These are phyloP conservation scores for Apantesis nais DNA, from an alignment of 2,888 invertebrate species.

Conservation along the genomic window DNA sequence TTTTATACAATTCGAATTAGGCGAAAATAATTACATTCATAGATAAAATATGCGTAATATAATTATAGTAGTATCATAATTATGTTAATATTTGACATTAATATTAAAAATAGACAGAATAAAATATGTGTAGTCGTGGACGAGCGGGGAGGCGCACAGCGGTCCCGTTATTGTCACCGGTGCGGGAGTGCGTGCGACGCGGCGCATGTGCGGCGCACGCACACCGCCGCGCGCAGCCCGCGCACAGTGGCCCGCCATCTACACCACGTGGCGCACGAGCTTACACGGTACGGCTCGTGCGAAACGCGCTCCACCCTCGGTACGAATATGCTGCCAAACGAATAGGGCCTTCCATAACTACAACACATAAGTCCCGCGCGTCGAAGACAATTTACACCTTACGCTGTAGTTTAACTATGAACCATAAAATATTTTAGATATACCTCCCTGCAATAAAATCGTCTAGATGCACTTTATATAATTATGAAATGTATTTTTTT, in stretches of 20 bases:
- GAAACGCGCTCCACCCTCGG: conserved; percentile 44
- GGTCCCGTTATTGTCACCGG: conserved; percentile 71
- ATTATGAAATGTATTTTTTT: conserved; percentile 82
- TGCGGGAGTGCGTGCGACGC: conserved; percentile 37
- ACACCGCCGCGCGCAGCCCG: conserved; percentile 26
- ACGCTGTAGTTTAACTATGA: conserved; percentile 81
- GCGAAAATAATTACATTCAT: conserved; percentile 85
- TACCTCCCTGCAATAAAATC: conserved; percentile 82
- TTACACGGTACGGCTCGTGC: not conserved
- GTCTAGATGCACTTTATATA: conserved; percentile 81
- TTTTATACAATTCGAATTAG: conserved; percentile 86
- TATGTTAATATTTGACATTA: conserved; percentile 85
- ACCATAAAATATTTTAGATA: conserved; percentile 82
- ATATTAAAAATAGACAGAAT: conserved; percentile 85
- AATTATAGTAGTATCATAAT: conserved; percentile 83
- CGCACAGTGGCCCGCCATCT: conserved; percentile 10
- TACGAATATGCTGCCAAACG: conserved; percentile 51
- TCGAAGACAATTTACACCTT: conserved; percentile 75
- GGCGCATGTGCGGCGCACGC: conserved; percentile 15
- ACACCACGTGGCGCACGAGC: not conserved
- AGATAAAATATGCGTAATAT: conserved; percentile 81
- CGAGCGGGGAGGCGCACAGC: conserved; percentile 78
- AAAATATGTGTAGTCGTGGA: conserved; percentile 83
- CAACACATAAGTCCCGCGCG: conserved; percentile 68
- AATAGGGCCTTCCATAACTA: conserved; percentile 63